These are phyloP conservation scores for Tursiops truncatus DNA, from an alignment of 2,113 vertebrate species.

Conservation along the genomic window DNA sequence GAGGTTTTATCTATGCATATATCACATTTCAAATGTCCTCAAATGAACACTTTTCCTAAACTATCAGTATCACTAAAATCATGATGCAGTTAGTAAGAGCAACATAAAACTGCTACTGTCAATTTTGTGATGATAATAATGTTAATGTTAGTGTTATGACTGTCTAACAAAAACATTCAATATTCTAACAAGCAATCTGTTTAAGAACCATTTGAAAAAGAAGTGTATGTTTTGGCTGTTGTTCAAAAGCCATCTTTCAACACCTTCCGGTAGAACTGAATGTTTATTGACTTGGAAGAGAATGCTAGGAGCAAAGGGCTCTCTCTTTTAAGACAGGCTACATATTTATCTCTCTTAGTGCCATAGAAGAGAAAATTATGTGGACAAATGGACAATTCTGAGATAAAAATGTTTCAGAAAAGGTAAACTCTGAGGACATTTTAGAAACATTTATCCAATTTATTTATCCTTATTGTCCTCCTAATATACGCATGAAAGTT, in stretches of 20 bases:
- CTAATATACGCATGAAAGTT: not conserved
- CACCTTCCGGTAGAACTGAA: not conserved
- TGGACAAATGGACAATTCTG: not conserved
- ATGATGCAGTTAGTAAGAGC: not conserved
- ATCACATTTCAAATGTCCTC: not conserved
- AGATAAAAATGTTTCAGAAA: not conserved
- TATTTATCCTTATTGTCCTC: not conserved
- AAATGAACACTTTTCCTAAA: not conserved
- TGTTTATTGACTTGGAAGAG: not conserved
- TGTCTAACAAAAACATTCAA: not conserved
- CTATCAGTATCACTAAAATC: not conserved
- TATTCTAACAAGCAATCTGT: not conserved
- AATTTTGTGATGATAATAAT: not conserved
- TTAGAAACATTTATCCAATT: not conserved
- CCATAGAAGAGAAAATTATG: not conserved
- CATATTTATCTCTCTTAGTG: not conserved
- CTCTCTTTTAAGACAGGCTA: not conserved
- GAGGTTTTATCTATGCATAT: not conserved
- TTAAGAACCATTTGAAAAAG: not conserved
- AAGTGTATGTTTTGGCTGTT: not conserved
- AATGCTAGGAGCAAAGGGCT: not conserved
- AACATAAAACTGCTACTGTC: not conserved
- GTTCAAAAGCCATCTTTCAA: not conserved
- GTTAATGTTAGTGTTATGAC: not conserved
- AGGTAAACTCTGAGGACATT: not conserved